Conservation (phyloP, 2,113 vertebrate genomes). For the Struthio camelus region DNA sequence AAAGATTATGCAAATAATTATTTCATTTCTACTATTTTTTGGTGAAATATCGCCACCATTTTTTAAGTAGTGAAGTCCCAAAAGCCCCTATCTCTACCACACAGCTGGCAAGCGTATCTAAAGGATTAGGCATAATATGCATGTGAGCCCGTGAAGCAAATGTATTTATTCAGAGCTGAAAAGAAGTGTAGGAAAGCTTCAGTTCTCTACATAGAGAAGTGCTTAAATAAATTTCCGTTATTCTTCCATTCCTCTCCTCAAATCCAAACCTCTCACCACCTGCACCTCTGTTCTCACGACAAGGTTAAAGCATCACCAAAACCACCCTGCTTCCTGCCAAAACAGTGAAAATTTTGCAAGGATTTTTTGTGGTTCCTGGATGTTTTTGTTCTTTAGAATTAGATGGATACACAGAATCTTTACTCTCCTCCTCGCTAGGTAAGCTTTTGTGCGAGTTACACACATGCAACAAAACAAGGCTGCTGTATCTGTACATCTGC, state of each 20-base stretch:
- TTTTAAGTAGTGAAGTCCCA: slow-evolving; percentile 76
- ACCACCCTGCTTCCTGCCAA: neutral
- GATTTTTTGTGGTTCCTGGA: neutral
- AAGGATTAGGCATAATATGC: slow-evolving; percentile 88
- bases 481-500: neutral
- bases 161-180: slow-evolving; percentile 51
- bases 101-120: slow-evolving; percentile 92
- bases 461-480: neutral
- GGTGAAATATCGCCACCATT: slow-evolving; percentile 54
- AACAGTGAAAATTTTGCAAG: neutral
- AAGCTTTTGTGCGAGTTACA: neutral
- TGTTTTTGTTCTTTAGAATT: neutral
- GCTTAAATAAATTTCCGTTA: slow-evolving; percentile 43
- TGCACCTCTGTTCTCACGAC: slow-evolving; percentile 24
- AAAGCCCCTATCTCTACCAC: slow-evolving; percentile 88
- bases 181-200: slow-evolving; percentile 35
- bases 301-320: slow-evolving; percentile 45
- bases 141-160: slow-evolving; percentile 52
- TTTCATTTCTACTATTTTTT: slow-evolving; percentile 67
- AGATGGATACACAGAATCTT: neutral
- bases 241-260: neutral
- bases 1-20: slow-evolving; percentile 81
- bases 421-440: neutral
- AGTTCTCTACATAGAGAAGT: slow-evolving; percentile 47
- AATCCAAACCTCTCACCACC: neutral